A percentile compares a stretch with the other conserved stretches of the same genome.
phyloP scores from a whole-genome alignment of 1,140 invertebrate species.

The Babylonia areolata region DNA sequence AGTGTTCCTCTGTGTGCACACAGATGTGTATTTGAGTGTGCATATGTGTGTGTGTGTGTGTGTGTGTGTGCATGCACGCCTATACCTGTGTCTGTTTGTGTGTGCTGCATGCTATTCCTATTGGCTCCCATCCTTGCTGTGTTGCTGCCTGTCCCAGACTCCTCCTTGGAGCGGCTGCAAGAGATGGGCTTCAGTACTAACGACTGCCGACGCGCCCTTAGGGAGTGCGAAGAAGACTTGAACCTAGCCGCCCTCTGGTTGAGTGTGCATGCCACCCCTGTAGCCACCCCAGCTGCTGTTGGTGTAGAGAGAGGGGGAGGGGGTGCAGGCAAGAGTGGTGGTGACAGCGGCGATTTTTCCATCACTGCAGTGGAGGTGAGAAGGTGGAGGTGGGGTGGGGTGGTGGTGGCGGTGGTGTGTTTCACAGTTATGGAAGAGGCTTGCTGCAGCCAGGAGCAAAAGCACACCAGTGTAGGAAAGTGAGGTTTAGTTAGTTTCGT shows the following conservation, averaged over 20 bases:
- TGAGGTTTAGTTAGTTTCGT: no score
- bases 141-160: constrained; percentile 38
- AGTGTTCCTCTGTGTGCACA: no score
- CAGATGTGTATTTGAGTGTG: no score
- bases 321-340: neutral
- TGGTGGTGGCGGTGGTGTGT: no score
- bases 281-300: neutral
- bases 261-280: constrained; percentile 79
- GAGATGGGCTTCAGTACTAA: constrained; percentile 84
- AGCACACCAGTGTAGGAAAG: no score
- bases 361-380: constrained; percentile 66
- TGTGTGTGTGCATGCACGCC: no score
- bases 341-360: constrained; percentile 35
- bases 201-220: constrained; percentile 85
- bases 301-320: neutral
- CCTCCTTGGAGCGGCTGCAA: constrained; percentile 80
- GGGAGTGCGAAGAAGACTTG: constrained; percentile 82
- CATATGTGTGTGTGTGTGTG: no score
- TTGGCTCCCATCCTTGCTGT: no score
- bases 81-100: no score
- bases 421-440: no score
- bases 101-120: no score
- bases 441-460: no score
- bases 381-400: neutral
- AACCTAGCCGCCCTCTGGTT: constrained; percentile 91